Conservation (phyloP, 2,113 vertebrate genomes). For the Erythrolamprus reginae region DNA sequence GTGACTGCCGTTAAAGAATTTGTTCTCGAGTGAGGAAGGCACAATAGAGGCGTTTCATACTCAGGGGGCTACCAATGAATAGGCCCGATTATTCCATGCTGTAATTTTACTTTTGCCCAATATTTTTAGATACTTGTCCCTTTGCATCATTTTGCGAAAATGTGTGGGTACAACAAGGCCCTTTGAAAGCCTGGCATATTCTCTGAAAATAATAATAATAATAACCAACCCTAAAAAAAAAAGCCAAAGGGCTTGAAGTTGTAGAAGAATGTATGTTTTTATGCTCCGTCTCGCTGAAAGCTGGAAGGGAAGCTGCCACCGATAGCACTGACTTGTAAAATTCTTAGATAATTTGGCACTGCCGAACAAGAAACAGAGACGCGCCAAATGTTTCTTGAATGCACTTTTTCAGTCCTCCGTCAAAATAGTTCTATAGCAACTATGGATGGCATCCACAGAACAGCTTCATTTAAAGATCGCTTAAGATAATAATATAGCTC, state of each 20-base stretch:
- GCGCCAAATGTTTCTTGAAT: background rate
- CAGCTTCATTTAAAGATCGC: background rate
- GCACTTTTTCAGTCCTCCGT: slow-evolving; percentile 16
- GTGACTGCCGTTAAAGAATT: slow-evolving; percentile 59
- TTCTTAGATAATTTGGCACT: slow-evolving; percentile 17
- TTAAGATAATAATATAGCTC: background rate
- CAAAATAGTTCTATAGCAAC: slow-evolving; percentile 4
- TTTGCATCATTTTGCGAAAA: slow-evolving; percentile 56
- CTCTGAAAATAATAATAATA: no score
- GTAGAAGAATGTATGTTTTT: slow-evolving; percentile 9
- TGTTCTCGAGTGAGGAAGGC: slow-evolving; percentile 61
- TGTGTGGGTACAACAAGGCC: slow-evolving; percentile 52
- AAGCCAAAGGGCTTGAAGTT: slow-evolving; percentile 46
- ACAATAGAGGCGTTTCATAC: slow-evolving; percentile 51
- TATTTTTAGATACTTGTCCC: slow-evolving; percentile 53
- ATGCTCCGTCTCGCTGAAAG: background rate
- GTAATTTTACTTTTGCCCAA: slow-evolving; percentile 43
- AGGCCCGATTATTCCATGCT: slow-evolving; percentile 50
- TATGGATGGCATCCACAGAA: background rate
- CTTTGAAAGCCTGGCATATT: slow-evolving; percentile 50
- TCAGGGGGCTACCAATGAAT: slow-evolving; percentile 48
- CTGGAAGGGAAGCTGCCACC: slow-evolving; percentile 13
- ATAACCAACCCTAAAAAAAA: no score
- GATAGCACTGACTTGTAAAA: slow-evolving; percentile 17
- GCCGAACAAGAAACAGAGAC: background rate